A percentile compares a stretch with the other conserved stretches of the same genome.
phyloP scores from a whole-genome alignment of 2,797 vertebrate genomes.

The Hippoglossus hippoglossus region DNA sequence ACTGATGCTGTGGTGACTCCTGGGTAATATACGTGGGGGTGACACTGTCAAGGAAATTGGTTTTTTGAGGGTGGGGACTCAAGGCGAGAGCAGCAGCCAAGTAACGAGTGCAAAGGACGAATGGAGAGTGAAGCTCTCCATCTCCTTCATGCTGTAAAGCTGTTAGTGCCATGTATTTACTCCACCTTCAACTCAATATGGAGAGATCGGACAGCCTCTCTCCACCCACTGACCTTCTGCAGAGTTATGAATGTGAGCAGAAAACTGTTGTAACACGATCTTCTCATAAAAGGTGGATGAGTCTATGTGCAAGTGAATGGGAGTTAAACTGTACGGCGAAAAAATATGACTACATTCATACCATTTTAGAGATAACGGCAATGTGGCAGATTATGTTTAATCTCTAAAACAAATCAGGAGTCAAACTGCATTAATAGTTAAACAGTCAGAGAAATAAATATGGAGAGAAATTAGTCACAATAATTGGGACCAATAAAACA shows the following conservation, averaged over 20 bases:
- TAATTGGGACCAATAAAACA: neutral
- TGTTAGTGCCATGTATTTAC: slow-evolving; percentile 50
- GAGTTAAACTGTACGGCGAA: no score
- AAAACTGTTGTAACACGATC: no score
- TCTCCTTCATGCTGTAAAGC: slow-evolving; percentile 56
- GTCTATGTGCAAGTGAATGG: no score
- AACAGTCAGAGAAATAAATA: neutral
- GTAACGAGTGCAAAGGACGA: slow-evolving; percentile 65
- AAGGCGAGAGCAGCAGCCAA: slow-evolving; percentile 59
- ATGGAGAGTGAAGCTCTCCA: slow-evolving; percentile 54
- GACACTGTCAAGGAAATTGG: slow-evolving; percentile 69
- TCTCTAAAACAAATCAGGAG: no score
- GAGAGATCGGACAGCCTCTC: slow-evolving; percentile 2
- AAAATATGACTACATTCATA: no score
- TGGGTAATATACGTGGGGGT: slow-evolving; percentile 60
- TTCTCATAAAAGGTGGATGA: no score
- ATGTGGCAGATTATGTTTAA: no score
- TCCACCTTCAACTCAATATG: slow-evolving; percentile 31
- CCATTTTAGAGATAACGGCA: no score
- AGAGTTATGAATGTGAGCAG: no score
- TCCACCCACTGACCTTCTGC: neutral
- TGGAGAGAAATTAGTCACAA: neutral
- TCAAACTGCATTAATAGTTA: no score
- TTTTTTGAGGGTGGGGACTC: slow-evolving; percentile 71
- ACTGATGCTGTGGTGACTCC: slow-evolving; percentile 42